phyloP scores from a whole-genome alignment of 2,888 invertebrate species.

The Muschampia plurimacula region DNA sequence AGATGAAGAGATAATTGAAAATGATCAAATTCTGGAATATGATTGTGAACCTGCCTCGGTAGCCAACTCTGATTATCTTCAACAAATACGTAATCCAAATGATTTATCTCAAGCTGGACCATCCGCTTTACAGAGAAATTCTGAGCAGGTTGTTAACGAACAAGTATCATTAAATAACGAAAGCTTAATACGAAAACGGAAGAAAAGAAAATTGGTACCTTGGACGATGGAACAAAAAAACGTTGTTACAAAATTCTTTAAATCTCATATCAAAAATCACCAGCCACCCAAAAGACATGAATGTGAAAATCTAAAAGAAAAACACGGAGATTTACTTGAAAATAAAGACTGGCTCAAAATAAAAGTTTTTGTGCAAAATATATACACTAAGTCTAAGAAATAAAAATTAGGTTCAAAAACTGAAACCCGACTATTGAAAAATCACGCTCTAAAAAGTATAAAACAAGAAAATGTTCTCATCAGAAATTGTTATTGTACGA shows the following conservation, averaged over 20 bases:
- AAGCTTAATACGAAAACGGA: slow-evolving; percentile 33
- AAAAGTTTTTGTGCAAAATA: slow-evolving; percentile 50
- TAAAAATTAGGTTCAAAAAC: no score
- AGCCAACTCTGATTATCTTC: not conserved
- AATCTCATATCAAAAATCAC: slow-evolving; percentile 47
- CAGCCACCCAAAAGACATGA: slow-evolving; percentile 50
- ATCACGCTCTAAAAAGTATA: no score
- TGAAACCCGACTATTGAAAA: no score
- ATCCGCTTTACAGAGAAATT: not conserved
- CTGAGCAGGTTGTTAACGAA: slow-evolving; percentile 24
- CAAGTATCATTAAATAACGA: slow-evolving; percentile 38
- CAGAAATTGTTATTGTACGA: no score
- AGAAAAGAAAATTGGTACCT: slow-evolving; percentile 47
- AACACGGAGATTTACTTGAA: slow-evolving; percentile 43
- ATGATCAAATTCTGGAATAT: slow-evolving; percentile 6
- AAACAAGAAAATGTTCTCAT: no score
- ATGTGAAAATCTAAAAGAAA: slow-evolving; percentile 45
- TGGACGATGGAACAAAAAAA: slow-evolving; percentile 50
- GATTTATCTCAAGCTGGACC: not conserved
- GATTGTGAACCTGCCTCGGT: not conserved
- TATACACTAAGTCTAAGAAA: slow-evolving; percentile 40
- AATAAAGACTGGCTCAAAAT: slow-evolving; percentile 53
- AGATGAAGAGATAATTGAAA: slow-evolving; percentile 43
- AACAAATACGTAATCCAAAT: not conserved
- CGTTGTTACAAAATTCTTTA: slow-evolving; percentile 44